Evolutionary conservation across 1,140 invertebrate species (phyloP), one percentile per base, ranked within the genome.

Genomic region (Nomia melanderi): DNA sequence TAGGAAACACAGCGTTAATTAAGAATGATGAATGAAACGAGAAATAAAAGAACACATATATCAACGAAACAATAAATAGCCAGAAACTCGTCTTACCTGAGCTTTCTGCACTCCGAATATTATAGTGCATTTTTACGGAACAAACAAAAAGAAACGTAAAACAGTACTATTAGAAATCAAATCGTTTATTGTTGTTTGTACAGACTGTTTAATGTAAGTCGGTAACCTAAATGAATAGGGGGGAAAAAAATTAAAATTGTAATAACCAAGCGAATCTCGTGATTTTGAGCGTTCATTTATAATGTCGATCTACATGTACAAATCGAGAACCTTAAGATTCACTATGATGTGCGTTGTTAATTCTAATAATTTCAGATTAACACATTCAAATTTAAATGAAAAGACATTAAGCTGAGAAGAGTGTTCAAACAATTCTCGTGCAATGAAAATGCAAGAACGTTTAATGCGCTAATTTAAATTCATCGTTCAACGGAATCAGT

Each of bases 61-160:
- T 14, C 47, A 31, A 62, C 0, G 17, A n/a, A 14, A 50, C 57
- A 29, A 69, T 33, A 33, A 54, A 6, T 31, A 31, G 11, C n/a
- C 53, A n/a, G 25, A 54, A 70, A 71, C 56, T 56, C 33, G 66
- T 71, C 75, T 77, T 77, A 77, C 75, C 75, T 77, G 66, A 71
- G 44, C 59, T 62, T 70, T 71, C 75, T 77, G 75, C 12, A 14
- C 47, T 63, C 75, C 75, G 25, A 77, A 50, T 33, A 63, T 71
- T 9, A 56, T 63, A 62, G 59, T 69, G 73, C 53, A 53, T 59
- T 41, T 53, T 65, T 25, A 78, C 44, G 27, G 44, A 36, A 74
- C 60, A 56, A 73, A 63, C n/a, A 31, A 41, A 41, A 64, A 17
- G 44, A 47, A 50, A 57, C 27, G 25, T 14, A 44, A 74, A 73